Evolutionary conservation across 2,888 invertebrate genomes (phyloP), one percentile per base, ranked within the genome.

Genomic region (Pimpla rufipes): DNA sequence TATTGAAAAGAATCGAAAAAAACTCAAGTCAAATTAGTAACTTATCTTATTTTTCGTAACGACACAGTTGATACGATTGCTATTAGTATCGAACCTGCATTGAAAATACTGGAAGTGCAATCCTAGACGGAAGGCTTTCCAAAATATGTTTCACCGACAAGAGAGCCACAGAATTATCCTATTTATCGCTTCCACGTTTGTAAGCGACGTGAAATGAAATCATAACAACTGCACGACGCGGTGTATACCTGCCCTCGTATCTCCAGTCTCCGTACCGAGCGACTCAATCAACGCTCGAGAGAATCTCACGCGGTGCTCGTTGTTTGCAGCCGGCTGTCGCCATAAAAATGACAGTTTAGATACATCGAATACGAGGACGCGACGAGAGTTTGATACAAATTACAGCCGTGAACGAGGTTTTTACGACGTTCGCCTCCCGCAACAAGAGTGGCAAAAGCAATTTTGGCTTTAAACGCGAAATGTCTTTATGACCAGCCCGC

Each of bases 291-390:
- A 5, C 23, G 23, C 11, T 55, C 23, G 4, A 55, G 21, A 55
- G 64, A 71, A 71, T 64, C 70, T 79, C 57, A 47, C 55, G 37
- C 52, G 73, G 67, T 47, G 29, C 59, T 79, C 50, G 67, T 68
- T 59, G 67, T 50, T 74, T 29, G 74, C 57, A 47, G 57, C 67
- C 47, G 50, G 59, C 42, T 79, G 37, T 35, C 35, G 64, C 35
- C 62, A 68, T 80, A 75, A 80, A 74, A 80, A 62, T 59, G 68
- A 21, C 74, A 68, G 75, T 52, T 75, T 52, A 75, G 52, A 70
- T 59, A 67, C 45, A 67, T 23, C 3, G 47, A 75, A 10, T 10
- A 13, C 18, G 40, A 45, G 21, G 35, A 13, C 18, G 66, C 35
- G 71, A 29, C 55, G 11, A 55, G 0, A 55, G 45, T 70, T 74